Base-by-base conservation (phyloP, 2,797 vertebrate species). In the Malacoraja senta region DNA sequence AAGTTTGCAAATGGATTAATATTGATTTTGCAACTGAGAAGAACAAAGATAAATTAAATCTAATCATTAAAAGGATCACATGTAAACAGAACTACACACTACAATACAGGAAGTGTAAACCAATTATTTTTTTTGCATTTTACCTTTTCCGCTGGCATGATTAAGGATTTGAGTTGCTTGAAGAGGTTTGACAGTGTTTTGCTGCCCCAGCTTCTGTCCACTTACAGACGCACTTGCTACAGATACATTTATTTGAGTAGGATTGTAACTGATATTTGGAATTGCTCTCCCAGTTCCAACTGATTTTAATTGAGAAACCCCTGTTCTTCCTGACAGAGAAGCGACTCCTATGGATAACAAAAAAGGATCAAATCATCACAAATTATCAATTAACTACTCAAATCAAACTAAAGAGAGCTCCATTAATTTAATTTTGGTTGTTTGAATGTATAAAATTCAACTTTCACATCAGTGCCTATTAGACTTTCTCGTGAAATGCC, bases 181-280 rank as follows among this genome's bases (percentile, higher is more conserved):
- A 35, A 94, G 0, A 74, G 93, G 91, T 72, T 93, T 93, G 44
- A 0, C 29, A 3, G 84, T 79, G 61, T 81, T 93, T 44, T n/a
- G 68, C 86, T 93, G 83, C 79, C 94, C 94, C 93, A 95, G 94
- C 58, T 94, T 94, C 93, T 95, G 94, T 2, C 94, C 94, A 93
- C 94, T 94, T 19, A 94, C 93, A 94, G 95, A 53, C 93, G 94
- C 93, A 77, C 94, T 95, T 93, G 96, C 88, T 65, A 95, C 91
- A 76, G 91, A 29, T 93, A 78, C 94, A 58, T 65, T 68, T 93
- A 95, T 91, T 93, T 93, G 93, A 94, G 95, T 95, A 95, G 95
- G 94, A 74, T 94, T 95, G 94, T 93, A 95, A 93, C 94, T 88
- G 61, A 95, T 93, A 93, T 94, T 94, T n/a, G 94, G 80, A 93